Evolutionary conservation across 2,888 invertebrate species (phyloP).

Genomic region (Drymonia ruficornis): DNA sequence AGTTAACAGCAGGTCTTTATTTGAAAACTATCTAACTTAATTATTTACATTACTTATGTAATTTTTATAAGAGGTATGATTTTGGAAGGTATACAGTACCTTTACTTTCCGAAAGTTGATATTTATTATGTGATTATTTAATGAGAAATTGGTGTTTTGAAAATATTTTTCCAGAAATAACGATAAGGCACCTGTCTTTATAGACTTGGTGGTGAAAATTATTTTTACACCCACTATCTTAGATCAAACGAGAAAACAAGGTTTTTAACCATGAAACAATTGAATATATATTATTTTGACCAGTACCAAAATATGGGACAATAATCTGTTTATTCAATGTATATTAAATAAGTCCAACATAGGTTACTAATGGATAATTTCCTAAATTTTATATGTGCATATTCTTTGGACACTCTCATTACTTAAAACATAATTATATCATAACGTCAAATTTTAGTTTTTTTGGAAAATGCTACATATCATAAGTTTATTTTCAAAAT

Average conservation of each 20-base stretch:
- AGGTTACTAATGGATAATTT: constrained; percentile 7
- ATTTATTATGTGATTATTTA: neutral
- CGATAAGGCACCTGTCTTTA: constrained; percentile 47
- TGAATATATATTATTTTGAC: too few species aligned
- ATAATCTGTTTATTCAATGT: too few species aligned
- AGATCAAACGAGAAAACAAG: neutral
- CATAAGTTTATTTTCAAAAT: constrained; percentile 78
- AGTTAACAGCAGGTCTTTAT: constrained; percentile 79
- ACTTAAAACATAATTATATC: constrained; percentile 72
- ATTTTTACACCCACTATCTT: neutral
- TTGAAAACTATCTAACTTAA: constrained; percentile 64
- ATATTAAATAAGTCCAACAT: too few species aligned
- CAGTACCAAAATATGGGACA: too few species aligned
- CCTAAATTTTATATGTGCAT: constrained; percentile 52
- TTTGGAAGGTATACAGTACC: constrained; percentile 29
- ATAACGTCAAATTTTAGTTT: constrained; percentile 68
- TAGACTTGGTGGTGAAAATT: constrained; percentile 28
- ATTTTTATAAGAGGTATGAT: constrained; percentile 28
- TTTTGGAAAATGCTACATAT: constrained; percentile 71
- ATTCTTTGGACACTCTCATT: constrained; percentile 61
- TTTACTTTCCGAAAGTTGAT: constrained; percentile 24
- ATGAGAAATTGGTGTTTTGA: neutral
- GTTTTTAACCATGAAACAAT: too few species aligned
- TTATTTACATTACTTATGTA: constrained; percentile 61
- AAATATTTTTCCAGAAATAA: constrained; percentile 26